Evolutionary conservation across 2,888 invertebrate genomes (phyloP), one percentile per base, ranked within the genome.

Genomic region (Napeogenes sylphis): DNA sequence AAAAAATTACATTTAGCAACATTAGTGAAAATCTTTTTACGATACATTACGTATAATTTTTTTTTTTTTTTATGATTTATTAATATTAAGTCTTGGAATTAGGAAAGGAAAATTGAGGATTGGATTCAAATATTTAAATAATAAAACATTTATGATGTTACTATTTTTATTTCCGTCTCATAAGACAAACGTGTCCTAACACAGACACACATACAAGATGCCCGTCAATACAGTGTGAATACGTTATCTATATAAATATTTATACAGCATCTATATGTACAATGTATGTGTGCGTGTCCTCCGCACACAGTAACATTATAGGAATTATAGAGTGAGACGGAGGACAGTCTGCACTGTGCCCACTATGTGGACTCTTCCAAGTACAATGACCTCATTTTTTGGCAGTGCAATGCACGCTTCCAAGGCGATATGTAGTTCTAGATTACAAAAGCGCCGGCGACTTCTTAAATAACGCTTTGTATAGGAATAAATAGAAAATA

Each of bases 211-310:
- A 85, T 83, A 86, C 85, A 83, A 78, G 82, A 86, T 85, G 87
- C 83, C 81, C 76, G 71, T 79, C 78, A 81, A 81, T 82, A 84
- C 81, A 83, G 62, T 51, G 62, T 78, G 76, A 80, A 78, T 80
- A 83, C 75, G 73, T 82, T 80, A 82, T 79, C 78, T 83, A 84
- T 87, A 86, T 82, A 83, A 83, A 83, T 86, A 85, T 85, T 81
- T 87, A 84, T 88, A 90, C 85, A 90, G 87, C 85, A 85, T 88
- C 85, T 84, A 86, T 90, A 90, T 89, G 84, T 90, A 90, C 90
- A 90, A 76, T 73, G 82, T 83, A 79, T 78, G 79, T 83, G 84
- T 84, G 82, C 77, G 76, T 73, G 75, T 78, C 77, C 76, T 69
- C 69, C 65, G 59, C 56, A 58, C 21, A 33, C 21, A 57, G 21